These are phyloP conservation scores for Fopius arisanus DNA, from an alignment of 1,140 invertebrate species.

Conservation along the genomic window DNA sequence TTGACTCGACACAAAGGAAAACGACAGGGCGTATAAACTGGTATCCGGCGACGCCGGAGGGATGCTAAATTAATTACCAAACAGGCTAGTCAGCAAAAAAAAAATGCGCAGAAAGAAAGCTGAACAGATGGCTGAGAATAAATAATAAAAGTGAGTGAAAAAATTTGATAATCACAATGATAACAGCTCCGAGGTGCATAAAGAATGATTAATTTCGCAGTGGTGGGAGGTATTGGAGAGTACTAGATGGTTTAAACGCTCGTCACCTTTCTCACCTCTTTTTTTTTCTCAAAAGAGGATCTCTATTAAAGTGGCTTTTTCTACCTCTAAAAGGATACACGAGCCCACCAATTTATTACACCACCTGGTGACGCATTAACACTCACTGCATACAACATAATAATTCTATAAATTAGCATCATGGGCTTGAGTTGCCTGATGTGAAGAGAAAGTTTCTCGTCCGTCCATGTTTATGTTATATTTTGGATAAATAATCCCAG, in stretches of 20 bases:
- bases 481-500: conserved; percentile 39
- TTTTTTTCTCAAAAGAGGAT: not conserved
- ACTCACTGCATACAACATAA: not conserved
- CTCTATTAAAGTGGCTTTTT: not conserved
- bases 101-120: not conserved
- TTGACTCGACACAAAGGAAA: not conserved
- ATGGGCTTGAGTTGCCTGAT: conserved; percentile 25
- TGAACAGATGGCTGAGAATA: not conserved
- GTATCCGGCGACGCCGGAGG: not conserved
- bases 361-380: conserved; percentile 13
- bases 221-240: too few relatives aligned
- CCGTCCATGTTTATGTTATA: not conserved
- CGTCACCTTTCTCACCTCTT: not conserved
- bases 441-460: not conserved
- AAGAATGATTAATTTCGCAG: too few relatives aligned
- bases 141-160: not conserved
- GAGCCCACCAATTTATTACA: not conserved
- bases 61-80: conserved; percentile 1
- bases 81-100: not conserved
- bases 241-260: not conserved
- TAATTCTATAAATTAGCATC: too few relatives aligned
- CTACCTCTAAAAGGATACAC: not conserved
- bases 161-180: too few relatives aligned
- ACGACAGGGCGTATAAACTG: not conserved
- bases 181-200: too few relatives aligned